Percentiles rank a stretch among this genome's conserved stretches.
Conservation (phyloP, 2,888 invertebrate species). For the Trachelus troglodyta region DNA sequence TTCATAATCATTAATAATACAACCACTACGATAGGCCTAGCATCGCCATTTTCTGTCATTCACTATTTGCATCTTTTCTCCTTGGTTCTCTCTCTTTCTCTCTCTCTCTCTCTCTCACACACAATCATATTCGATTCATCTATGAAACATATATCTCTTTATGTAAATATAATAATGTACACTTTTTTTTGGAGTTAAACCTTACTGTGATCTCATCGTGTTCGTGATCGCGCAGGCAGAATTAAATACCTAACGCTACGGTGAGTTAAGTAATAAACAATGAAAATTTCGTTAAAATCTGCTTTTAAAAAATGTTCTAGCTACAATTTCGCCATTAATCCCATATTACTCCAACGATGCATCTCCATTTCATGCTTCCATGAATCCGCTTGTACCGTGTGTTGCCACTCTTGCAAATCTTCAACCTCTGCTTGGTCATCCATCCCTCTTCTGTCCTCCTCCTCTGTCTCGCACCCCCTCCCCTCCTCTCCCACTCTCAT, state of each 20-base stretch:
- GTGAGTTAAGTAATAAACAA: constrained; percentile 10
- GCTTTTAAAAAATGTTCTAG: not conserved
- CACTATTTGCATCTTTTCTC: not conserved
- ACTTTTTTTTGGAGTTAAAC: constrained; percentile 55
- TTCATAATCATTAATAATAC: not conserved
- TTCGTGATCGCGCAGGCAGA: constrained; percentile 8
- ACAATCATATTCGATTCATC: not conserved
- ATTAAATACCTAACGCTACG: constrained; percentile 4
- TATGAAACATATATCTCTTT: constrained; percentile 14
- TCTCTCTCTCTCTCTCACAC: not conserved
- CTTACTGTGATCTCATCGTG: constrained; percentile 55
- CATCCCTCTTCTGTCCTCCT: not conserved
- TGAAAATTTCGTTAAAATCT: constrained; percentile 1
- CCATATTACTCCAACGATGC: not conserved
- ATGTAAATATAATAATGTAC: constrained; percentile 62
- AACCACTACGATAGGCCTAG: not conserved
- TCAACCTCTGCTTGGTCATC: not conserved
- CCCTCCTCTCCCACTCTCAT: not conserved
- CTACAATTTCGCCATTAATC: constrained; percentile 5
- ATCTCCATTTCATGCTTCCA: not conserved
- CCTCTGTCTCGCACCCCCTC: not conserved
- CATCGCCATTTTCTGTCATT: not conserved
- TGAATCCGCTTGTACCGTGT: not conserved
- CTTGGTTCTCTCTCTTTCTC: not conserved
- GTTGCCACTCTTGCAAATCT: not conserved